phyloP scores from a whole-genome alignment of 1,140 invertebrate genomes.

The Eciton burchellii region DNA sequence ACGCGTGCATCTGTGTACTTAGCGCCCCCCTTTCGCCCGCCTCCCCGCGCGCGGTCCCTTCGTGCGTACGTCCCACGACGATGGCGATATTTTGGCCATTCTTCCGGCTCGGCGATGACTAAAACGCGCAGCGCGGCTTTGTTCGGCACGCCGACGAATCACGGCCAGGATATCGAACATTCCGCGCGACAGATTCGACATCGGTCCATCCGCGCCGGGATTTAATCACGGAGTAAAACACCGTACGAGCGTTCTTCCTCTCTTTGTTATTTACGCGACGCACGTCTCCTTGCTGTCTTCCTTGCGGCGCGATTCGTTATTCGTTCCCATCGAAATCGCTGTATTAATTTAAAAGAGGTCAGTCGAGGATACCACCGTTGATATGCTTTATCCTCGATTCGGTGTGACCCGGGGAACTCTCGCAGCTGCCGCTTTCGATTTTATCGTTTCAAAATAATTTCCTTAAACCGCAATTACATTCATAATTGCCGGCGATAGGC shows the following conservation, averaged over 20 bases:
- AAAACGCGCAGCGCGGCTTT: slow-evolving; percentile 22
- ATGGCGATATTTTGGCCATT: slow-evolving; percentile 75
- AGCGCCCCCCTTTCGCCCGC: slow-evolving; percentile 15
- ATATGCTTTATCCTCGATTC: no score
- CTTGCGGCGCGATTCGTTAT: no score
- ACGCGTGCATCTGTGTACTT: slow-evolving; percentile 75
- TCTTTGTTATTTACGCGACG: neutral
- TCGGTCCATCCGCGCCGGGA: neutral
- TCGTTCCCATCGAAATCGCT: no score
- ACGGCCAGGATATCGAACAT: neutral
- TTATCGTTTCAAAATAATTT: no score
- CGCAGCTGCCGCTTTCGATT: no score
- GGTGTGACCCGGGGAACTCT: no score
- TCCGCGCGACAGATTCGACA: neutral
- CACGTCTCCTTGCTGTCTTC: neutral
- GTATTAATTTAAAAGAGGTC: no score
- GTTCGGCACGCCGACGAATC: slow-evolving; percentile 37
- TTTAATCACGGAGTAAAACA: neutral
- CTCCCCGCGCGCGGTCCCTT: slow-evolving; percentile 25
- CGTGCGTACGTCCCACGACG: slow-evolving; percentile 70
- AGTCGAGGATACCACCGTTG: no score
- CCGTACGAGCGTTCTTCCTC: neutral
- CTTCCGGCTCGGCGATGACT: slow-evolving; percentile 47
- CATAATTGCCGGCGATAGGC: no score
- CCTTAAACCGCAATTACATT: no score